Percentiles rank a stretch among this genome's conserved stretches.
Conservation (phyloP, 92 coral and sea anemone species). For the Zoanthus sansibaricus region DNA sequence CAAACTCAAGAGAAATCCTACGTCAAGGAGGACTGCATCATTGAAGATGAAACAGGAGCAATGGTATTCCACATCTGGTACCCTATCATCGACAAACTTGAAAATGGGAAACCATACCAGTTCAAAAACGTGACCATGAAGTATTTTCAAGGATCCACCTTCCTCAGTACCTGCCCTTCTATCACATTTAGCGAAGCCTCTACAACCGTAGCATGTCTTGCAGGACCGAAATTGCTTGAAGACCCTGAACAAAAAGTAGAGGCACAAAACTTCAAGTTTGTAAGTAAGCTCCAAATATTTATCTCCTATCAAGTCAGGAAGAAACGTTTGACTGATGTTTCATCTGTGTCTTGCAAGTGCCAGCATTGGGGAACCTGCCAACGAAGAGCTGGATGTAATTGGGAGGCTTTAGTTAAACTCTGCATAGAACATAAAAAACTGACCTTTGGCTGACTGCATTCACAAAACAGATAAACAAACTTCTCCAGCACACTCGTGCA, state of each 20-base stretch:
- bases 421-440: constrained; percentile 6
- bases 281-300: no score
- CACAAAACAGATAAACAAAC: constrained; percentile 13
- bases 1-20: constrained; percentile 36
- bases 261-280: constrained; percentile 40
- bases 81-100: constrained; percentile 41
- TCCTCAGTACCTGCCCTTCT: constrained; percentile 46
- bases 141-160: constrained; percentile 52
- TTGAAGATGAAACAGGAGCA: constrained; percentile 52
- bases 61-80: constrained; percentile 47
- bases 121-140: constrained; percentile 48
- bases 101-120: constrained; percentile 39
- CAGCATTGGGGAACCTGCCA: constrained; percentile 61
- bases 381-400: constrained; percentile 23
- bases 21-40: constrained; percentile 54
- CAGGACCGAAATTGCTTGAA: constrained; percentile 45
- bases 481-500: constrained; percentile 21
- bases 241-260: constrained; percentile 45
- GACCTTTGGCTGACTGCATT: constrained; percentile 43
- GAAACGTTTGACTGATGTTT: constrained; percentile 53
- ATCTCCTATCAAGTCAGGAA: neutral
- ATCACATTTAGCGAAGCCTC: constrained; percentile 39
- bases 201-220: neutral
- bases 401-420: constrained; percentile 38
- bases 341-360: constrained; percentile 53